These are phyloP conservation scores for Dasyurus viverrinus DNA, from an alignment of 2,113 vertebrate species.

Conservation along the genomic window DNA sequence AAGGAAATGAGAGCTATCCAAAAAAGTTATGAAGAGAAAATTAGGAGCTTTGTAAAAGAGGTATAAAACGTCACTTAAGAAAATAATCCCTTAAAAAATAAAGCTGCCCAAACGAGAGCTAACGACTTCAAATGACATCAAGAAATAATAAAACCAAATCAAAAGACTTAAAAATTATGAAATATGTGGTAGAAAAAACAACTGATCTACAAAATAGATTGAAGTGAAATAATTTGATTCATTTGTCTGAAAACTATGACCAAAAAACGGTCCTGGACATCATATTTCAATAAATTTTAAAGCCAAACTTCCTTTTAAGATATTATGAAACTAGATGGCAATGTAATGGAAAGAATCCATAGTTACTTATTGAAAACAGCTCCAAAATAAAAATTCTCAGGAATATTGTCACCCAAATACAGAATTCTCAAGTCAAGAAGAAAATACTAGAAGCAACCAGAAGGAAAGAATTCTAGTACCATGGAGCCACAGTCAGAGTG, in stretches of 20 bases:
- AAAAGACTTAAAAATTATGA: background rate
- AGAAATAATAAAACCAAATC: background rate
- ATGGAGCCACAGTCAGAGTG: background rate
- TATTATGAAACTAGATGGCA: background rate
- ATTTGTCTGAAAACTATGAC: background rate
- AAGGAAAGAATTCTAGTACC: background rate
- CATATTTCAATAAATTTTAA: background rate
- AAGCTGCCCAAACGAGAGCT: background rate
- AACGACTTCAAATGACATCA: background rate
- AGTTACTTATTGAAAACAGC: background rate
- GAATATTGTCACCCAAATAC: background rate
- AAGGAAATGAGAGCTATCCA: background rate
- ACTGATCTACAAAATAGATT: background rate
- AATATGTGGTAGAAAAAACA: background rate
- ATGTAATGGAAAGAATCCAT: background rate
- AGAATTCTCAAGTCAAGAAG: background rate
- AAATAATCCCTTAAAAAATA: background rate
- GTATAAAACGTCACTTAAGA: background rate
- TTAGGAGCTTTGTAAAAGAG: background rate
- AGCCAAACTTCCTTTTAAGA: background rate
- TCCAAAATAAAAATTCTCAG: background rate
- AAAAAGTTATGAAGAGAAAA: background rate
- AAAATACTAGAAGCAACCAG: background rate
- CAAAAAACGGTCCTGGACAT: background rate
- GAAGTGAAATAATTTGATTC: background rate